Evolutionary conservation across 2,113 vertebrate species (phyloP).

Genomic region (Engystomops pustulosus): DNA sequence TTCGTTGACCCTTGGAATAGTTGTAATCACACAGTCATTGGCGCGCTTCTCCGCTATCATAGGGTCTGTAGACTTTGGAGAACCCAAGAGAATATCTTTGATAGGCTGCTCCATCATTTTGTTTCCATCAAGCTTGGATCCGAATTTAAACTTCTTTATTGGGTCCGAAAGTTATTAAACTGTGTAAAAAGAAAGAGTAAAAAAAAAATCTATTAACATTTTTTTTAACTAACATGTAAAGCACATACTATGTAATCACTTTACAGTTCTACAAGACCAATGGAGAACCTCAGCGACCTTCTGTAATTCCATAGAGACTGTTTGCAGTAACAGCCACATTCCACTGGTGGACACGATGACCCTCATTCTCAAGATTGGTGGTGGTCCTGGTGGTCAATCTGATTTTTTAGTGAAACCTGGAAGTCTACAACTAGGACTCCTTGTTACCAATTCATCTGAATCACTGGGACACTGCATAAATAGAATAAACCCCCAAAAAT

Average conservation of each 20-base stretch:
- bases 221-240: background rate
- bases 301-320: too few species aligned
- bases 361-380: too few species aligned
- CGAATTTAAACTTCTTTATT: constrained; percentile 59
- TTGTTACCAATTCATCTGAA: too few species aligned
- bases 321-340: too few species aligned
- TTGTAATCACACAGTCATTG: constrained; percentile 71
- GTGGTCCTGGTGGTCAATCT: too few species aligned
- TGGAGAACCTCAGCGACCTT: too few species aligned
- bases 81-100: constrained; percentile 78
- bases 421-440: too few species aligned
- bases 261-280: too few species aligned
- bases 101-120: constrained; percentile 83
- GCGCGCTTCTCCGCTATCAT: constrained; percentile 71
- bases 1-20: constrained; percentile 84
- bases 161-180: constrained; percentile 43
- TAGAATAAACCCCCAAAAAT: too few species aligned
- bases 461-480: too few species aligned
- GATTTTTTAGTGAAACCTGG: too few species aligned
- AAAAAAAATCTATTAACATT: background rate
- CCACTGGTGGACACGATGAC: too few species aligned
- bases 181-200: constrained; percentile 69
- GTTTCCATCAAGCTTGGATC: background rate
- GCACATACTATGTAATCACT: background rate
- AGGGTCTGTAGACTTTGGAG: constrained; percentile 73